Conservation (phyloP, 1,140 invertebrate species). For the Caenorhabditis latens region DNA sequence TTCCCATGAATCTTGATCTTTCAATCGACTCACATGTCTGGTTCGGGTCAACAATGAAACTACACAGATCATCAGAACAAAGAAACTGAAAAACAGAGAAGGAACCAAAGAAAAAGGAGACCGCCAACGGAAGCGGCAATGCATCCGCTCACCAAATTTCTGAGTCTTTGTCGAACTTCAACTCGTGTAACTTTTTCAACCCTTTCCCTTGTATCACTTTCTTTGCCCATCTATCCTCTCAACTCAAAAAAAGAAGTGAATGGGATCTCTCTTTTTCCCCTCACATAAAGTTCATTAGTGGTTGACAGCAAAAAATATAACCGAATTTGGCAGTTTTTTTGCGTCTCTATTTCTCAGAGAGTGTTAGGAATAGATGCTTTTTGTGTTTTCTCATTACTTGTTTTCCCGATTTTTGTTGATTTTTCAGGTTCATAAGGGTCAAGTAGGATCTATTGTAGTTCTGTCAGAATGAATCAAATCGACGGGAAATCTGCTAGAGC, state of each 20-base stretch:
- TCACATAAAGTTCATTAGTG: slow-evolving; percentile 33
- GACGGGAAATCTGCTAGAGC: slow-evolving; percentile 92
- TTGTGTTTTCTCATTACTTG: neutral
- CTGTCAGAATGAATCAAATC: slow-evolving; percentile 34
- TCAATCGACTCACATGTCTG: neutral
- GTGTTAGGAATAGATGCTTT: neutral
- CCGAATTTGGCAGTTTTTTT: slow-evolving; percentile 38
- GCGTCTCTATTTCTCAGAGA: neutral
- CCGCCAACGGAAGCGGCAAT: neutral
- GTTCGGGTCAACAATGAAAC: slow-evolving; percentile 1
- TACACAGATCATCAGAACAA: slow-evolving; percentile 36
- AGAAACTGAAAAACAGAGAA: neutral
- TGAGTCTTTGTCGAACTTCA: slow-evolving; percentile 36
- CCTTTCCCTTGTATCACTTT: slow-evolving; percentile 18
- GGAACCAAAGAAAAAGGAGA: slow-evolving; percentile 3
- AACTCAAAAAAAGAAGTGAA: slow-evolving; percentile 10
- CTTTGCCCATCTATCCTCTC: neutral
- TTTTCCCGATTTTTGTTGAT: neutral
- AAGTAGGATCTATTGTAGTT: neutral
- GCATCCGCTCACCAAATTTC: slow-evolving; percentile 46
- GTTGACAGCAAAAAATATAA: slow-evolving; percentile 42
- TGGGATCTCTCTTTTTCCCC: neutral
- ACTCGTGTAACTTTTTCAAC: slow-evolving; percentile 41
- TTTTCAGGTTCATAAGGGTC: neutral
- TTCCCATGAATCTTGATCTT: neutral